Percentiles rank a stretch among this genome's conserved stretches.
Evolutionary conservation across 1,140 invertebrate genomes (phyloP).

Genomic region (Drosophila santomea): DNA sequence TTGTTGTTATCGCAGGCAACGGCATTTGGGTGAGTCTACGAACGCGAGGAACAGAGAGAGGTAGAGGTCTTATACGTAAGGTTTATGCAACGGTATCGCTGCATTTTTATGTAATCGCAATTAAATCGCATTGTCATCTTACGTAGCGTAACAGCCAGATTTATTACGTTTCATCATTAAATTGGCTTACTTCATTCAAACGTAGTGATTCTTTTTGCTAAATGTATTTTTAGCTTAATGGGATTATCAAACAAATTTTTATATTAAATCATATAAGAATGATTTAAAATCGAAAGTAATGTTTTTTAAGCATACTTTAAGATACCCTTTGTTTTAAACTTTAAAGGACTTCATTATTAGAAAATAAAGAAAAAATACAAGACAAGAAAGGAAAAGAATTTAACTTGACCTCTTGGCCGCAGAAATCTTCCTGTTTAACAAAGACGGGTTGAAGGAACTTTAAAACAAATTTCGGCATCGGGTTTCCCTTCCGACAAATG

Average conservation of each 20-base stretch:
- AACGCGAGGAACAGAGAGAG: not conserved
- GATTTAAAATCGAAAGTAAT: too few species aligned
- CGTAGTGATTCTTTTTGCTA: too few species aligned
- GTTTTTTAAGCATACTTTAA: too few species aligned
- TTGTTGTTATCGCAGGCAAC: conserved; percentile 15
- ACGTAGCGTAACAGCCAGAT: not conserved
- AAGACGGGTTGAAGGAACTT: conserved; percentile 7
- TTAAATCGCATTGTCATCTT: conserved; percentile 45
- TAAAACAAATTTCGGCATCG: conserved; percentile 4
- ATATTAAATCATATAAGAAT: too few species aligned
- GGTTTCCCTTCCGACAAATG: conserved; percentile 29
- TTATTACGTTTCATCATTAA: not conserved
- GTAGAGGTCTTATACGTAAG: conserved; percentile 41
- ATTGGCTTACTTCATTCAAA: not conserved
- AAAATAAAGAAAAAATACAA: too few species aligned
- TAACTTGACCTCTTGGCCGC: not conserved
- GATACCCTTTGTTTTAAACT: too few species aligned
- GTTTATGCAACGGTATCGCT: conserved; percentile 70
- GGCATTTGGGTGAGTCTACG: not conserved
- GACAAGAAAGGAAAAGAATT: not conserved
- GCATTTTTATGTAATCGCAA: conserved; percentile 69
- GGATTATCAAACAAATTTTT: too few species aligned
- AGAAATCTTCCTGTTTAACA: not conserved
- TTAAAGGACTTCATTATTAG: not conserved
- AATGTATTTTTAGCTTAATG: too few species aligned